phyloP scores from a whole-genome alignment of 1,140 invertebrate genomes.

The Euschistus heros region DNA sequence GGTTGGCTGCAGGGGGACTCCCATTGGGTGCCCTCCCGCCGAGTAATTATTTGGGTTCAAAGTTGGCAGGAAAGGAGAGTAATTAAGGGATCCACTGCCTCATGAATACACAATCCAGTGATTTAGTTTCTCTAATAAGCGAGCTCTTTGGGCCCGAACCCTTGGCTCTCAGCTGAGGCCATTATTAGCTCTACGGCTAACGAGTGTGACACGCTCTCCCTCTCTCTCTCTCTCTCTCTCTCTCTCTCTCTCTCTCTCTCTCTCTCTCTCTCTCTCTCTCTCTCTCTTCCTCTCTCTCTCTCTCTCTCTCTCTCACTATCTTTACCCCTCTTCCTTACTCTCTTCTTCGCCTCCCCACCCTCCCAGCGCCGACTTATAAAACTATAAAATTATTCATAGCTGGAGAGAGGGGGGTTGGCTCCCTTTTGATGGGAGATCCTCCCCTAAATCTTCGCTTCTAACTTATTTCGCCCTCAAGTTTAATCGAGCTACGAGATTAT shows the following conservation, averaged over 20 bases:
- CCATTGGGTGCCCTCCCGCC: not conserved
- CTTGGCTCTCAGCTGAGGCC: no score
- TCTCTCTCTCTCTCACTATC: not conserved
- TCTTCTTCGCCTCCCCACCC: not conserved
- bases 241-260: not conserved
- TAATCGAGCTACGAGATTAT: no score
- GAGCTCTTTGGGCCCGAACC: not conserved
- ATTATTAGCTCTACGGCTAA: no score
- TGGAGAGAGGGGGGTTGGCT: no score
- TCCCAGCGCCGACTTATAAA: no score
- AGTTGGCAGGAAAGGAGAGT: constrained; percentile 5
- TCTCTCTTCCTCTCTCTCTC: not conserved
- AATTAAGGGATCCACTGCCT: not conserved
- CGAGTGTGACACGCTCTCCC: no score
- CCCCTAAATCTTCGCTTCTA: no score
- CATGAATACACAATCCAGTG: constrained; percentile 18
- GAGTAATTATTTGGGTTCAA: constrained; percentile 19
- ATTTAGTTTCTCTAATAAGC: constrained; percentile 14
- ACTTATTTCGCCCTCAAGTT: no score
- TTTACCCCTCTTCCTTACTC: not conserved
- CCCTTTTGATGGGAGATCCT: no score
- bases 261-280: constrained; percentile 1
- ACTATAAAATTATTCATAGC: no score
- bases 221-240: not conserved
- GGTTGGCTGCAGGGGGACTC: not conserved